Conservation (phyloP, 2,113 vertebrate species). For the Numida meleagris region DNA sequence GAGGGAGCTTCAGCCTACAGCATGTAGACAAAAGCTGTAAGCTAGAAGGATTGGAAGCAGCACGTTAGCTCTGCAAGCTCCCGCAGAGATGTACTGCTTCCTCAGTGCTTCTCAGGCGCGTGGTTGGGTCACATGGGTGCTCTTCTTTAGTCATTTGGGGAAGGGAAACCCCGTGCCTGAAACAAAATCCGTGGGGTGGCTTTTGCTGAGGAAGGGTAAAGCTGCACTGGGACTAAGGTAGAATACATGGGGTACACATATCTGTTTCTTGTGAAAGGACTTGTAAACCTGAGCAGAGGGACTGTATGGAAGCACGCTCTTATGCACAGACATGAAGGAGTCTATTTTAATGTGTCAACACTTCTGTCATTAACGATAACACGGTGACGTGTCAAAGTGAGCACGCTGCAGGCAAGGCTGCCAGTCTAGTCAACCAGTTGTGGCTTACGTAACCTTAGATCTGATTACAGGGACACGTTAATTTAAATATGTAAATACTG, state of each 20-base stretch:
- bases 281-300: neutral
- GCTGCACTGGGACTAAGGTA: neutral
- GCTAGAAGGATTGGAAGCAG: neutral
- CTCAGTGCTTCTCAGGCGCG: neutral
- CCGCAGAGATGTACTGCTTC: neutral
- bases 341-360: neutral
- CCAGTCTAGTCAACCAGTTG: neutral
- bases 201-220: neutral
- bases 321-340: neutral
- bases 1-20: constrained; percentile 52
- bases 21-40: neutral
- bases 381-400: neutral
- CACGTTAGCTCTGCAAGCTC: neutral
- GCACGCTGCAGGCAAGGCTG: neutral
- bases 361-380: neutral
- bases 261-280: neutral
- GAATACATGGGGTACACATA: rapidly evolving
- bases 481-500: constrained; percentile 50
- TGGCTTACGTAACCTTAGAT: constrained; percentile 15
- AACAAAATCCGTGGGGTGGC: rapidly evolving
- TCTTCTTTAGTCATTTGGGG: neutral
- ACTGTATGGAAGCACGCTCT: rapidly evolving
- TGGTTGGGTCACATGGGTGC: neutral
- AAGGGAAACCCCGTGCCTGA: neutral
- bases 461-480: constrained; percentile 39